Conservation (phyloP, 2,888 invertebrate species). For the Chorisops tibialis region DNA sequence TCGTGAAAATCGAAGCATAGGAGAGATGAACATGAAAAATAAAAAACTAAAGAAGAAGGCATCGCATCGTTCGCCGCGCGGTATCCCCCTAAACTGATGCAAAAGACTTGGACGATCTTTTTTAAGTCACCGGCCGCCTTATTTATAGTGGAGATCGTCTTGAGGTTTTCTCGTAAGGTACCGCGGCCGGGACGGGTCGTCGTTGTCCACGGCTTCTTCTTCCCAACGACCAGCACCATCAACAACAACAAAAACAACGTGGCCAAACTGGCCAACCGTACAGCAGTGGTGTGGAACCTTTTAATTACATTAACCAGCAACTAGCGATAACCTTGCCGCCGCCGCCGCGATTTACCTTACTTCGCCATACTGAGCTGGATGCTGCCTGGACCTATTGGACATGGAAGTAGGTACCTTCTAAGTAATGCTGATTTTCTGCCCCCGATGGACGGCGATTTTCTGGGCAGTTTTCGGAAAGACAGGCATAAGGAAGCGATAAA, state of each 20-base stretch:
- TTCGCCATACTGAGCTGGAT: no score
- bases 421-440: no score
- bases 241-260: background rate
- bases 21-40: slow-evolving; percentile 14
- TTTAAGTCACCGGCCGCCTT: slow-evolving; percentile 31
- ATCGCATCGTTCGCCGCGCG: slow-evolving; percentile 24
- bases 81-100: slow-evolving; percentile 28
- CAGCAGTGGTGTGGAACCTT: slow-evolving; percentile 31
- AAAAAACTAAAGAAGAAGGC: slow-evolving; percentile 12
- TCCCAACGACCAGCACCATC: background rate
- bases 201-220: background rate
- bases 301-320: slow-evolving; percentile 31
- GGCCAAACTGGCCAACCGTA: slow-evolving; percentile 5
- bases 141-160: slow-evolving; percentile 14
- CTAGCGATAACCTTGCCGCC: slow-evolving; percentile 29
- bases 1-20: slow-evolving; percentile 27
- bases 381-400: no score
- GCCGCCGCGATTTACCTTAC: slow-evolving; percentile 9
- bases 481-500: slow-evolving; percentile 29
- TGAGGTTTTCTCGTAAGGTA: slow-evolving; percentile 17
- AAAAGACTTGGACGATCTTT: slow-evolving; percentile 29
- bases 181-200: background rate
- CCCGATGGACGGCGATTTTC: no score
- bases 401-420: no score
- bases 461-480: background rate